phyloP scores from a whole-genome alignment of 30 jellyfish, hydroid and myxozoan species.

The Hydractinia echinata region DNA sequence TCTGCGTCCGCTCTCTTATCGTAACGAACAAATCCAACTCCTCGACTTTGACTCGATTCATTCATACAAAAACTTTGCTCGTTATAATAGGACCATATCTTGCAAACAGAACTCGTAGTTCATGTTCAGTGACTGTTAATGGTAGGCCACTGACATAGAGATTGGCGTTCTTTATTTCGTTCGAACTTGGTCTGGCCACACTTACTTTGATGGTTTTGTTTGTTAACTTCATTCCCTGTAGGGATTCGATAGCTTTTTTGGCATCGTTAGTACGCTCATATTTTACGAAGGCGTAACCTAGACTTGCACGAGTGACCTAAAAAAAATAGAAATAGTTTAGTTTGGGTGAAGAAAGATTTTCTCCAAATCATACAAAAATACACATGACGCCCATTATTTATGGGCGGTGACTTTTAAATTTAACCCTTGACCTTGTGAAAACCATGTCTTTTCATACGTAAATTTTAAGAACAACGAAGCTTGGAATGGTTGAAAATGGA shows the following conservation, averaged over 20 bases:
- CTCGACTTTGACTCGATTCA: constrained; percentile 79
- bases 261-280: constrained; percentile 77
- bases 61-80: constrained; percentile 84
- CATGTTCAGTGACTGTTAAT: constrained; percentile 73
- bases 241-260: constrained; percentile 90
- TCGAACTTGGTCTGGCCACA: constrained; percentile 97
- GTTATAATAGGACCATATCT: constrained; percentile 94
- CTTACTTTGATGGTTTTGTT: constrained; percentile 93
- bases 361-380: too few relatives aligned
- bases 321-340: background rate
- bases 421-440: too few relatives aligned
- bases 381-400: too few relatives aligned
- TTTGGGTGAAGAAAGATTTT: too few relatives aligned
- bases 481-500: too few relatives aligned
- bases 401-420: too few relatives aligned
- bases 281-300: constrained; percentile 99
- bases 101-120: constrained; percentile 72
- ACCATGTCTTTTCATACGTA: too few relatives aligned
- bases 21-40: constrained; percentile 97
- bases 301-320: constrained; percentile 75
- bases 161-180: constrained; percentile 98
- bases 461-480: too few relatives aligned
- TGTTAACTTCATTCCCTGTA: constrained; percentile 90
- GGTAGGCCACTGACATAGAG: constrained; percentile 97
- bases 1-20: constrained; percentile 96